phyloP scores from a whole-genome alignment of 2,888 invertebrate species.

The Unio delphinus region DNA sequence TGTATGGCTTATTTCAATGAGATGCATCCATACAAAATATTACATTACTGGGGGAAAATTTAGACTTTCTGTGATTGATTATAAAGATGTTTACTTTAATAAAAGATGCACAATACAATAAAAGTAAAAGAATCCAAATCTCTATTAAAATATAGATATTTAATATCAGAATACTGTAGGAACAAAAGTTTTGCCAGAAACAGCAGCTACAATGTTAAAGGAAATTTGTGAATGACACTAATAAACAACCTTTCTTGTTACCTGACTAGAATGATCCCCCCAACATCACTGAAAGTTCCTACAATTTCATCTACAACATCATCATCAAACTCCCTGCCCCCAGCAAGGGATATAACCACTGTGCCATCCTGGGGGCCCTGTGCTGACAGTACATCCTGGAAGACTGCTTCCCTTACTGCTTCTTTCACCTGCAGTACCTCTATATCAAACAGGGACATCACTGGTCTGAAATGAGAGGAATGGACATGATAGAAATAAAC shows the following conservation, averaged over 20 bases:
- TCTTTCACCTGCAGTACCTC: constrained; percentile 87
- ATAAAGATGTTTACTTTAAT: no score
- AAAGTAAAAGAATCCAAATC: no score
- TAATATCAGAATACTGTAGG: no score
- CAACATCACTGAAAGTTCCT: constrained; percentile 84
- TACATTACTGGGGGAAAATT: no score
- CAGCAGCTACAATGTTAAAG: not conserved
- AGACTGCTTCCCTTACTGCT: constrained; percentile 83
- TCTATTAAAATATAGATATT: no score
- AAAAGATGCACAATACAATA: no score
- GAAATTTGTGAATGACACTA: not conserved
- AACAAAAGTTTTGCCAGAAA: no score
- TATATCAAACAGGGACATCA: constrained; percentile 90
- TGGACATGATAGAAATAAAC: no score
- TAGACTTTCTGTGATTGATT: no score
- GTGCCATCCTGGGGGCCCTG: constrained; percentile 97
- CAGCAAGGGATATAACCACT: constrained; percentile 81
- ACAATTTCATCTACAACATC: constrained; percentile 85
- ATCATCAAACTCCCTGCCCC: constrained; percentile 81
- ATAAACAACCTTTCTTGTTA: constrained; percentile 21
- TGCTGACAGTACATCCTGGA: constrained; percentile 77
- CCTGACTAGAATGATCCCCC: constrained; percentile 91
- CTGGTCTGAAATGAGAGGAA: constrained; percentile 79
- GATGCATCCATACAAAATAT: no score
- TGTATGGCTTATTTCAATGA: no score